phyloP scores from a whole-genome alignment of 2,797 vertebrate genomes.

The Lepilemur septentrionalis region DNA sequence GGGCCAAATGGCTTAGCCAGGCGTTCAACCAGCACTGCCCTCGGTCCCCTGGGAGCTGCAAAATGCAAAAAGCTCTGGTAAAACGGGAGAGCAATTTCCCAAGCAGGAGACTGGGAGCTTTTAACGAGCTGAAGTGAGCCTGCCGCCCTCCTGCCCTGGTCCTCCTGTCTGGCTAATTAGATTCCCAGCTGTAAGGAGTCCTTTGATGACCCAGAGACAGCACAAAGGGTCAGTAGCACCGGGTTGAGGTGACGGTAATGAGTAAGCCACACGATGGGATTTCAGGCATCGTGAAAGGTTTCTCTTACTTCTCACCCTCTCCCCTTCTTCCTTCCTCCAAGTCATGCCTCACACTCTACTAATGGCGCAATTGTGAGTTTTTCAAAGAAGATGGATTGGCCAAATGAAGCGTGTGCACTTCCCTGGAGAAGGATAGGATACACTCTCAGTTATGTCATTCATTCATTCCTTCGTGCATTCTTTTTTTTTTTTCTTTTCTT shows the following conservation, averaged over 20 bases:
- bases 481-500: neutral
- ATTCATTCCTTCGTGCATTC: neutral
- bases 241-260: neutral
- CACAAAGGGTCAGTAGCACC: no score
- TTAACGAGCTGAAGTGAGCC: constrained; percentile 57
- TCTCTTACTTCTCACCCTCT: neutral
- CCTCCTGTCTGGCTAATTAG: constrained; percentile 47
- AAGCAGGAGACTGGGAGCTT: constrained; percentile 60
- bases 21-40: constrained; percentile 53
- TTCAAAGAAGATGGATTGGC: neutral
- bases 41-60: constrained; percentile 61
- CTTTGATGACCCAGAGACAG: neutral
- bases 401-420: neutral
- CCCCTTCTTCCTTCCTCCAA: neutral
- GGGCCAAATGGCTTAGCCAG: constrained; percentile 65
- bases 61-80: constrained; percentile 56
- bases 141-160: neutral
- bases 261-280: neutral
- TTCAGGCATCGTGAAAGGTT: neutral
- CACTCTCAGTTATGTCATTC: neutral
- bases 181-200: neutral
- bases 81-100: constrained; percentile 71
- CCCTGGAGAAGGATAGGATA: neutral
- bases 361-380: neutral
- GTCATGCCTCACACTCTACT: neutral